These are phyloP conservation scores for Aurelia sp. DNA, from an alignment of 30 jellyfish, hydroid and myxozoan species.

Conservation along the genomic window DNA sequence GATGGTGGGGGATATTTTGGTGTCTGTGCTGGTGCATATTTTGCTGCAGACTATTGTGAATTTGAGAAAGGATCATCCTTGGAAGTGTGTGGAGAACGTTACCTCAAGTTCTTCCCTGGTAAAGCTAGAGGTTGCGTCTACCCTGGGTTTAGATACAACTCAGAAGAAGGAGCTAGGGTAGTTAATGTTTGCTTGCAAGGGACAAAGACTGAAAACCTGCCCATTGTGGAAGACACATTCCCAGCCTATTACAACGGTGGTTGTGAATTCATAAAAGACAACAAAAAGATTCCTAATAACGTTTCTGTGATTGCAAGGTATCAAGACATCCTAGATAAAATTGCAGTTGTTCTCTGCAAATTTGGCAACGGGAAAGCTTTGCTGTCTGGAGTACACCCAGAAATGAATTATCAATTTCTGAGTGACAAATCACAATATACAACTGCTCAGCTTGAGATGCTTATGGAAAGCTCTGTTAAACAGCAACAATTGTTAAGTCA, in stretches of 20 bases:
- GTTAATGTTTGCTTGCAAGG: slow-evolving; percentile 35
- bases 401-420: slow-evolving; percentile 50
- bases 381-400: slow-evolving; percentile 95
- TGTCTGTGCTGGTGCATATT: slow-evolving; percentile 96
- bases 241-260: slow-evolving; percentile 92
- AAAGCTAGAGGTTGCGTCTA: slow-evolving; percentile 85
- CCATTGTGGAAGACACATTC: background rate
- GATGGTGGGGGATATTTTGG: slow-evolving; percentile 92
- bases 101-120: slow-evolving; percentile 72
- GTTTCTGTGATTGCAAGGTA: slow-evolving; percentile 42
- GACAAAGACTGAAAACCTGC: background rate
- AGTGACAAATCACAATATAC: slow-evolving; percentile 22
- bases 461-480: slow-evolving; percentile 1
- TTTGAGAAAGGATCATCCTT: slow-evolving; percentile 78
- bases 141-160: slow-evolving; percentile 84
- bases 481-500: slow-evolving; percentile 20
- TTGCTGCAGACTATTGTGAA: slow-evolving; percentile 68
- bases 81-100: slow-evolving; percentile 81
- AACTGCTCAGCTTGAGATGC: slow-evolving; percentile 8
- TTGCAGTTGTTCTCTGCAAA: slow-evolving; percentile 65
- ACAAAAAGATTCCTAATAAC: background rate
- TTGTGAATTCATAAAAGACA: slow-evolving; percentile 84
- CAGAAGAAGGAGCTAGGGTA: slow-evolving; percentile 74
- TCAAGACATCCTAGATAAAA: slow-evolving; percentile 57
- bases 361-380: slow-evolving; percentile 73